Conservation (phyloP, 2,797 vertebrate species). For the Xenops minutus region DNA sequence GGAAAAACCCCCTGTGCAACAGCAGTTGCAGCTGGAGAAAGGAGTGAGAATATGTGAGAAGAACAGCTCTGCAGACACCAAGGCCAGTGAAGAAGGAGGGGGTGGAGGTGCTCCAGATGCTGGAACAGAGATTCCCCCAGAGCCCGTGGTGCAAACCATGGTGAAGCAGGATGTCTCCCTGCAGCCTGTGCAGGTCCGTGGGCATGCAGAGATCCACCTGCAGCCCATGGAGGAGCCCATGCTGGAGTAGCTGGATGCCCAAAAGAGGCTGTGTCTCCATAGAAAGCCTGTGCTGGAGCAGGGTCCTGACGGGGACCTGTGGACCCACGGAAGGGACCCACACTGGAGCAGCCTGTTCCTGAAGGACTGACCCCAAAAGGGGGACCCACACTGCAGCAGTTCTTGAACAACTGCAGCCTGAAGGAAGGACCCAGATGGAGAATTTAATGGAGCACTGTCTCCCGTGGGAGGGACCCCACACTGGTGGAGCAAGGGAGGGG, state of each 20-base stretch:
- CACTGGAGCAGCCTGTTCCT: neutral
- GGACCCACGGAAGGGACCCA: neutral
- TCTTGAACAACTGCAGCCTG: neutral
- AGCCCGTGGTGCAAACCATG: neutral
- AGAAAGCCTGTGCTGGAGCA: neutral
- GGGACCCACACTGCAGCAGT: neutral
- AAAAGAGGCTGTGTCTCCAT: neutral
- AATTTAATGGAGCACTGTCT: neutral
- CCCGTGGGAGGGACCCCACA: rapidly evolving
- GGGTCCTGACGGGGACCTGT: neutral
- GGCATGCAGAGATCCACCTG: neutral
- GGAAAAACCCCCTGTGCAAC: too few relatives aligned
- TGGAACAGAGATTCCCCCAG: neutral
- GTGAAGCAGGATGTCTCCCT: neutral
- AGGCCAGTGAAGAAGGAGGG: neutral
- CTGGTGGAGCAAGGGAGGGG: neutral
- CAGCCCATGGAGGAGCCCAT: neutral
- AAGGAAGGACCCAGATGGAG: neutral
- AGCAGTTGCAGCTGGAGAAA: neutral
- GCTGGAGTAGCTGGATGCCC: neutral
- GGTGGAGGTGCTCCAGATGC: neutral
- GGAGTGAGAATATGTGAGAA: neutral
- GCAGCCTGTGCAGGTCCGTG: neutral
- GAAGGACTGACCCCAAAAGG: rapidly evolving
- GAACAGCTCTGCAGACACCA: neutral